Evolutionary conservation across 30 jellyfish, hydroid and myxozoan genomes (phyloP).

Genomic region (Turritopsis rubra): DNA sequence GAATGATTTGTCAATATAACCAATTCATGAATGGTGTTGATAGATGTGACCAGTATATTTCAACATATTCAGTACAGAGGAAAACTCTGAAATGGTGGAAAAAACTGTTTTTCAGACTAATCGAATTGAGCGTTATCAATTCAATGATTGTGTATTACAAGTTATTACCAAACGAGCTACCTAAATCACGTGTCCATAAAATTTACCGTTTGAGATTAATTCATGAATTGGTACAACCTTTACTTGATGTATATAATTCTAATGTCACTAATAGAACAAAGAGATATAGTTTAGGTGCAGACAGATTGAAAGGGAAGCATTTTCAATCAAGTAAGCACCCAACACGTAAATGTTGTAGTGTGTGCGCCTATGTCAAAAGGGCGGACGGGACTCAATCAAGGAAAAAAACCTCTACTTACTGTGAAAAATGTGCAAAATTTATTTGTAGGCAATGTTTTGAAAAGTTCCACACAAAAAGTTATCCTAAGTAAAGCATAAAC

Average conservation of each 20-base stretch:
- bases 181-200: slow-evolving; percentile 7
- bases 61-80: neutral
- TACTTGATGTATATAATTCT: slow-evolving; percentile 12
- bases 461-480: slow-evolving; percentile 9
- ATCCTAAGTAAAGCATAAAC: neutral
- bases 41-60: neutral
- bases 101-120: slow-evolving; percentile 28
- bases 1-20: neutral
- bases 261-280: neutral
- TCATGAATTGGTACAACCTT: slow-evolving; percentile 40
- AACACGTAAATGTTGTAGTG: slow-evolving; percentile 28
- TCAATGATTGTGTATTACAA: slow-evolving; percentile 22
- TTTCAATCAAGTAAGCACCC: slow-evolving; percentile 38
- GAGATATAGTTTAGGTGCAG: slow-evolving; percentile 22
- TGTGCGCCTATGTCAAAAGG: slow-evolving; percentile 19
- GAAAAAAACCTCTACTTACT: slow-evolving; percentile 16
- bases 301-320: slow-evolving; percentile 38
- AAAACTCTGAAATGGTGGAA: slow-evolving; percentile 39
- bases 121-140: slow-evolving; percentile 36
- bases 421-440: slow-evolving; percentile 37
- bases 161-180: slow-evolving; percentile 18
- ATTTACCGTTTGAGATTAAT: slow-evolving; percentile 14
- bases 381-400: slow-evolving; percentile 12
- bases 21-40: slow-evolving; percentile 17
- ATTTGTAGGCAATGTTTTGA: slow-evolving; percentile 20